Conservation (phyloP, 2,888 invertebrate species). For the Drosophila leonis region DNA sequence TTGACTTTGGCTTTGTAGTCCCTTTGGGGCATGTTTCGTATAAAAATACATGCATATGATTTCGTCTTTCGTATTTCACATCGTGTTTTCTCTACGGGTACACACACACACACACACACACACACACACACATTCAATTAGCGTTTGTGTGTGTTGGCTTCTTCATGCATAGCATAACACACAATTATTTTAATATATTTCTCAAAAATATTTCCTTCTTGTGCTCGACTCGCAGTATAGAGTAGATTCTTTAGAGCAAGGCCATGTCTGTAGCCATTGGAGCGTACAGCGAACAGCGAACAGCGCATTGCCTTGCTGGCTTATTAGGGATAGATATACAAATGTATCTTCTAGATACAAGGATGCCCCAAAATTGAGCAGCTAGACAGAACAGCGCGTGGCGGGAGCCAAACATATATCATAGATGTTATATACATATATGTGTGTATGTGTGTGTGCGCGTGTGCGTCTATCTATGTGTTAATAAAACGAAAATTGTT, state of each 20-base stretch:
- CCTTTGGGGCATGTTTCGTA: conserved; percentile 72
- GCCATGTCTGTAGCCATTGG: conserved; percentile 36
- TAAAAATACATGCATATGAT: conserved; percentile 65
- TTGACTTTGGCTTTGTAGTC: conserved; percentile 60
- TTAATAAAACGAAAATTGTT: conserved; percentile 79
- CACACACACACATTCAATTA: conserved; percentile 52
- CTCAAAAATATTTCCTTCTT: conserved; percentile 32
- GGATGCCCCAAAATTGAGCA: conserved; percentile 55
- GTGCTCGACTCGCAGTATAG: conserved; percentile 3
- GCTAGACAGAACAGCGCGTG: conserved; percentile 50
- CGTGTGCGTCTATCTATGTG: conserved; percentile 36
- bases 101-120: conserved; percentile 21
- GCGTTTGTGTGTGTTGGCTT: conserved; percentile 52
- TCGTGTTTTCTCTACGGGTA: conserved; percentile 48
- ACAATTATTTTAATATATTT: conserved; percentile 63
- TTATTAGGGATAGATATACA: conserved; percentile 65
- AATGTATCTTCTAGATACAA: conserved; percentile 61
- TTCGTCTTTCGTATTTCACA: conserved; percentile 42
- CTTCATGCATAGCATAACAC: conserved; percentile 53
- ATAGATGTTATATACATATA: neutral
- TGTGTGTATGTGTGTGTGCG: conserved; percentile 1
- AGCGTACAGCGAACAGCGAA: conserved; percentile 38
- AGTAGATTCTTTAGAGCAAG: conserved; percentile 34
- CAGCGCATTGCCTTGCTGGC: conserved; percentile 30
- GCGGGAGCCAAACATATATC: conserved; percentile 42